Evolutionary conservation across 2,888 invertebrate species (phyloP).

Genomic region (Volucella zonaria): DNA sequence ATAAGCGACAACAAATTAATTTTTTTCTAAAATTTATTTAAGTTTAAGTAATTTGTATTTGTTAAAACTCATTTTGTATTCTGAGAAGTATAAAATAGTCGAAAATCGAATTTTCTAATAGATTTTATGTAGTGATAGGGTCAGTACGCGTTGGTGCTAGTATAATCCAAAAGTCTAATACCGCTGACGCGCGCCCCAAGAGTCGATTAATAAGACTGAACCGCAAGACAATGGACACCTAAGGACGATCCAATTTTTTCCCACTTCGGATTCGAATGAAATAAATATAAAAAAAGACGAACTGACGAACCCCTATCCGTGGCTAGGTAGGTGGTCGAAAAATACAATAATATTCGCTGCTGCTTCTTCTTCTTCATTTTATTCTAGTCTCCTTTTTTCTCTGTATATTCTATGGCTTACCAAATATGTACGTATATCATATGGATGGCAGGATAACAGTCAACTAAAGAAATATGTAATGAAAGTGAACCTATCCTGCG

Average conservation of each 20-base stretch:
- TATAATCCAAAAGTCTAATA: constrained; percentile 55
- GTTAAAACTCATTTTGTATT: constrained; percentile 5
- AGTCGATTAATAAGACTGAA: constrained; percentile 81
- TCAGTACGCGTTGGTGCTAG: constrained; percentile 37
- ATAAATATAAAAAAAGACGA: constrained; percentile 64
- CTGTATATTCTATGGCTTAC: constrained; percentile 49
- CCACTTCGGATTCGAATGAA: constrained; percentile 75
- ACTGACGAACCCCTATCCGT: constrained; percentile 61
- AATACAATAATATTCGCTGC: constrained; percentile 68
- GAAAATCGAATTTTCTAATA: not conserved
- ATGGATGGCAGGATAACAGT: constrained; percentile 68
- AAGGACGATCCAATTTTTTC: constrained; percentile 75
- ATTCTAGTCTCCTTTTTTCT: constrained; percentile 32
- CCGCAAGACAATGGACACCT: constrained; percentile 76
- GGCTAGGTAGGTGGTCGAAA: constrained; percentile 74
- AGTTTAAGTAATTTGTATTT: not conserved
- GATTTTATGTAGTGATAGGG: constrained; percentile 6
- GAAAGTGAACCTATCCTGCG: constrained; percentile 57
- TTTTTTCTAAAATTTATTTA: not conserved
- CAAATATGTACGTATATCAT: constrained; percentile 71
- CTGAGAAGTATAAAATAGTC: not conserved
- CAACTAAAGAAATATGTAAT: constrained; percentile 42
- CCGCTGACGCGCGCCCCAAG: constrained; percentile 75
- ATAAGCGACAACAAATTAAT: not conserved
- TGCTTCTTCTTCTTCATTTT: constrained; percentile 37